phyloP scores from a whole-genome alignment of 2,113 vertebrate species.

The Cavia porcellus region DNA sequence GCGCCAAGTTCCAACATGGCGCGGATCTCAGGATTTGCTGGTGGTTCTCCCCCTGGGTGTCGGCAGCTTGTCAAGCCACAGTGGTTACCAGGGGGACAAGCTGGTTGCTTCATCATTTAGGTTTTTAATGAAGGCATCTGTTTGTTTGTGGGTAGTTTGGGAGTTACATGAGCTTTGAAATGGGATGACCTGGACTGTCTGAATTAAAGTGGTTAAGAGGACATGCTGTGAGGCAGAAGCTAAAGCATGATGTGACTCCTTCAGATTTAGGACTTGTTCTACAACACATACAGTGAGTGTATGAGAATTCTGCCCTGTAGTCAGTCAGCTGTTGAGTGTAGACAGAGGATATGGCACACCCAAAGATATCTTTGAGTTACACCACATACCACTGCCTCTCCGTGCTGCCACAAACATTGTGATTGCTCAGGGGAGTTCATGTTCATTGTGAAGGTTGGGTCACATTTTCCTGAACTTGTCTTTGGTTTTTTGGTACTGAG shows the following conservation, averaged over 20 bases:
- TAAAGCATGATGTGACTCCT: neutral
- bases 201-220: constrained; percentile 1
- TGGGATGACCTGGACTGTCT: neutral
- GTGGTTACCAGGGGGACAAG: too few relatives aligned
- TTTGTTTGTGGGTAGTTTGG: neutral
- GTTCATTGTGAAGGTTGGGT: neutral
- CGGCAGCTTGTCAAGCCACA: too few relatives aligned
- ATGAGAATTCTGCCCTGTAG: neutral
- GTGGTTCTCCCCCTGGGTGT: too few relatives aligned
- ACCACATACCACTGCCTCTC: neutral
- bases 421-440: neutral
- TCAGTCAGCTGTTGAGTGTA: neutral
- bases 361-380: neutral
- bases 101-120: neutral
- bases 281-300: neutral
- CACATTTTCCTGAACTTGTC: neutral
- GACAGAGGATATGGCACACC: too few relatives aligned
- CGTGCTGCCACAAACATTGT: neutral
- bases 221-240: neutral
- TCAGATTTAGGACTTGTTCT: neutral
- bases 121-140: constrained; percentile 8
- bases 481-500: neutral
- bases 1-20: too few relatives aligned
- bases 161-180: constrained; percentile 14
- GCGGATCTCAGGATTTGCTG: too few relatives aligned